A percentile compares a stretch with the other conserved stretches of the same genome.
Evolutionary conservation across 2,797 vertebrate genomes (phyloP).

Genomic region (Microctenopoma steveboyesi): DNA sequence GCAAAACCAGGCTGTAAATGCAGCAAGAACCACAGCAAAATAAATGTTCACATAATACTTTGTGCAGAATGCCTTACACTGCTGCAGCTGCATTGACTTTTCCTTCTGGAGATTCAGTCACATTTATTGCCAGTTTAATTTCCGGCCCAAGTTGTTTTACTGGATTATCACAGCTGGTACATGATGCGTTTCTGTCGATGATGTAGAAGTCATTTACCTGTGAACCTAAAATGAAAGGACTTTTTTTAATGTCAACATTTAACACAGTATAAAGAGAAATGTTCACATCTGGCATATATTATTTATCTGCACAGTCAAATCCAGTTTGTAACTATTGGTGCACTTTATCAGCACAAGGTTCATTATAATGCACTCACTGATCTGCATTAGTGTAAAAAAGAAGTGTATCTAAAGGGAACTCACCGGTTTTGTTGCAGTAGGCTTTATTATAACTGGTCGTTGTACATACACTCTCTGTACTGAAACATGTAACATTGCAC

Average conservation of each 20-base stretch:
- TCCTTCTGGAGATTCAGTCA: accelerated
- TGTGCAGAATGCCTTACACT: conserved; percentile 42
- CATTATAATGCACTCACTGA: background rate
- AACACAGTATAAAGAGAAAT: background rate
- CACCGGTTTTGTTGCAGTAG: accelerated
- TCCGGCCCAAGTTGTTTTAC: accelerated
- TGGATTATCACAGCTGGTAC: conserved; percentile 48
- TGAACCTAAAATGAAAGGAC: background rate
- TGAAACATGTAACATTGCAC: background rate
- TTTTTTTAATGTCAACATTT: background rate
- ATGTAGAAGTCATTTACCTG: accelerated
- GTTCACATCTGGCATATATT: background rate
- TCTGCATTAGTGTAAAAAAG: background rate
- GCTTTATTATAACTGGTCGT: accelerated
- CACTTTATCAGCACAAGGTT: too few relatives aligned
- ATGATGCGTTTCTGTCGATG: accelerated
- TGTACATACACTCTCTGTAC: accelerated
- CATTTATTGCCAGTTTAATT: accelerated
- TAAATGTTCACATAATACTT: background rate
- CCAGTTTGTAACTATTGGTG: too few relatives aligned
- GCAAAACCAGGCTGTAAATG: too few relatives aligned
- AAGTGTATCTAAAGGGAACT: conserved; percentile 4
- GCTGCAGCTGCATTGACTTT: background rate
- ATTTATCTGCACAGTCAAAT: background rate
- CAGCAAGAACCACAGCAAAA: background rate